Percentiles rank a stretch among this genome's conserved stretches.
These are phyloP conservation scores for Oceanodroma leucorhoa DNA, from an alignment of 2,797 vertebrate genomes.

Conservation along the genomic window DNA sequence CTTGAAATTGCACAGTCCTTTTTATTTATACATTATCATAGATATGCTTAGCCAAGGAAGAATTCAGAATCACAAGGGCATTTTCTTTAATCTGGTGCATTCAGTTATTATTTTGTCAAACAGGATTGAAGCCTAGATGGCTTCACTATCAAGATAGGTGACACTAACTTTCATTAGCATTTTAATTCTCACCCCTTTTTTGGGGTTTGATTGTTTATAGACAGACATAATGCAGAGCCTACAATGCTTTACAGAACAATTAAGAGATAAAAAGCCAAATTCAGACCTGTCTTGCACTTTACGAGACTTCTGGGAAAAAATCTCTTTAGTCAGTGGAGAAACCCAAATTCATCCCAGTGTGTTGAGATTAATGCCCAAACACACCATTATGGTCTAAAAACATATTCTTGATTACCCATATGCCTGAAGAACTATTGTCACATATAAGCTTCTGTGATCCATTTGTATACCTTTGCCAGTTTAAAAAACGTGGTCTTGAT, in stretches of 20 bases:
- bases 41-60: not conserved
- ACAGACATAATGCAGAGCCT: not conserved
- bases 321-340: not conserved
- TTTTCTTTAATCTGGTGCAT: not conserved
- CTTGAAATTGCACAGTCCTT: not conserved
- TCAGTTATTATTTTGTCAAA: not conserved
- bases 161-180: not conserved
- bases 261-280: not conserved
- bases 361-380: not conserved
- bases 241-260: not conserved
- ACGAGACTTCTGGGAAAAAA: not conserved
- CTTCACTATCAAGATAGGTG: not conserved
- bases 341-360: not conserved
- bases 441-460: not conserved
- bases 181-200: not conserved
- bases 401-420: not conserved
- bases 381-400: not conserved
- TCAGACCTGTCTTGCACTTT: not conserved
- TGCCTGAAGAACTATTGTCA: not conserved
- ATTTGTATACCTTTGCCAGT: not conserved
- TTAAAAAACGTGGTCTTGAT: not conserved
- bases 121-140: not conserved
- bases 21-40: not conserved
- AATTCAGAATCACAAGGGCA: not conserved
- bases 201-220: not conserved